Base-by-base conservation (phyloP, 1,140 invertebrate species). In the Melipona quadrifasciata region DNA sequence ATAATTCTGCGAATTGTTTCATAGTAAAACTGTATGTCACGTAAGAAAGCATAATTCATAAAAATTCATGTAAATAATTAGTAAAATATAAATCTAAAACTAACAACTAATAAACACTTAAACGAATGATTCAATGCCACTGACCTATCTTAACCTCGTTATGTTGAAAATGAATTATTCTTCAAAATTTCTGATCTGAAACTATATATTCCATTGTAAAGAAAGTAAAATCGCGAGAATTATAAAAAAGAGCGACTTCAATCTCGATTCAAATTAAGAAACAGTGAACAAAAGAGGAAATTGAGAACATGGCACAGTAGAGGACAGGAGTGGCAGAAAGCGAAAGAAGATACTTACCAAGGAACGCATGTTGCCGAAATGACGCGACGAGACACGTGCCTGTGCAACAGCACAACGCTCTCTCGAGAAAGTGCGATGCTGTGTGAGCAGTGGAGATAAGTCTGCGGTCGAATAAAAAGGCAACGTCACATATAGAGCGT, bases 401-500 rank as follows among this genome's bases (percentile, higher is more conserved):
- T 27, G 51, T 71, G 67, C 75, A 73, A 82, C 58, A 21, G 53
- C 47, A 65, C 71, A 27, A 82, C n/a, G 74, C 68, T 80, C 21
- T 58, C 68, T 68, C 70, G 80, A 61, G 76, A 68, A 70, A 76
- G 81, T 64, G 34, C 10, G 58, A 31, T 75, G 55, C n/a, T 58
- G 34, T 75, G 34, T n/a, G 67, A 31, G 70, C 10, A 24, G 10
- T 71, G 58, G 27, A 58, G 47, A 51, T 68, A n/a, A 51, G 21
- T 39, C 47, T 55, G 74, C 27, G 72, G 75, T 61, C 57, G 57
- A 65, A 64, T 71, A 80, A 86, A 71, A 72, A 75, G 61, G 53
- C 82, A 75, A 80, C 61, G 78, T 89, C 90, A 90, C 91, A 92
- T 91, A 88, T 92, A 90, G 89, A 91, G 86, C 82, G 87, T 86